Conservation (phyloP, 2,113 vertebrate genomes). For the Oenanthe oenanthe region DNA sequence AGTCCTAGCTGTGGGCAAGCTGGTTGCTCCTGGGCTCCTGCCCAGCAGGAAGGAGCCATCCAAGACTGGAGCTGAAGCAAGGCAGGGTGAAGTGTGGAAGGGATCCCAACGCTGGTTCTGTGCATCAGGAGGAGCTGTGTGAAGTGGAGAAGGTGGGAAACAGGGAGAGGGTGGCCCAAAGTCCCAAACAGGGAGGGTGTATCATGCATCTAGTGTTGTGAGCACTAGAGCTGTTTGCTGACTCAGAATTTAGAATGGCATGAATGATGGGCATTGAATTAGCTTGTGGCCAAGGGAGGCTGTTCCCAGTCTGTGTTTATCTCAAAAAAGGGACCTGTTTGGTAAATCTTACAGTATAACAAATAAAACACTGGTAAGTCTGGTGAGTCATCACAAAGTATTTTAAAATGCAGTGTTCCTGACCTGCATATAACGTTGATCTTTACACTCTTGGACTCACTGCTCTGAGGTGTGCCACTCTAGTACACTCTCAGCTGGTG, state of each 20-base stretch:
- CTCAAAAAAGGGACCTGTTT: background rate
- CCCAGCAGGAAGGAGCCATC: background rate
- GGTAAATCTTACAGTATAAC: background rate
- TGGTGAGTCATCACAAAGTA: background rate
- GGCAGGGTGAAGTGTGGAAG: background rate
- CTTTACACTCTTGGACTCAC: background rate
- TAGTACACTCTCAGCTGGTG: background rate
- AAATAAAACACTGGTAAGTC: background rate
- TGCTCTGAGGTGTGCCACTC: background rate
- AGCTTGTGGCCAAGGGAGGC: background rate
- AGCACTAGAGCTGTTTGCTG: background rate
- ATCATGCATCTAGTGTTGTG: background rate
- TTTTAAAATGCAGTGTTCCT: background rate
- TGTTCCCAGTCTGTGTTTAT: background rate
- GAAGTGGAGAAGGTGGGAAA: rapidly evolving
- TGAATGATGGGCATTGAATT: background rate
- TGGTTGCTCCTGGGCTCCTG: background rate
- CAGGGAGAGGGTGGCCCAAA: background rate
- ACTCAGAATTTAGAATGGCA: background rate
- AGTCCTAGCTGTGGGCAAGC: background rate
- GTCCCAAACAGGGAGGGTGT: rapidly evolving
- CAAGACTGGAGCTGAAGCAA: rapidly evolving
- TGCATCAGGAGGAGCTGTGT: background rate
- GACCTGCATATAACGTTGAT: background rate
- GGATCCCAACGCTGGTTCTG: background rate